These are phyloP conservation scores for Arvicanthis niloticus DNA, from an alignment of 2,113 vertebrate genomes.

Conservation along the genomic window DNA sequence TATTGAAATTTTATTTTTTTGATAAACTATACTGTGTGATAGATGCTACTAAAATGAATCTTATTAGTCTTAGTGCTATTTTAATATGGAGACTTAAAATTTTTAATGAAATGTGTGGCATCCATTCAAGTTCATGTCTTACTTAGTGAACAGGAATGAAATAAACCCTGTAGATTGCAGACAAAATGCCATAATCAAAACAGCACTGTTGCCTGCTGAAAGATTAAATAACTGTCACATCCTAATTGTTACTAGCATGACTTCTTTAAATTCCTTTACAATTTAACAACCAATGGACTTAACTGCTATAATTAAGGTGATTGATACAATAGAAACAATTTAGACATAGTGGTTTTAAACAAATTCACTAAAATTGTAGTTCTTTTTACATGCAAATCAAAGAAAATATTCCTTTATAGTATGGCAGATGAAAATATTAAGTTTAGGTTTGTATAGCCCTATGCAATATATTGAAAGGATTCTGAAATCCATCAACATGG, in stretches of 20 bases:
- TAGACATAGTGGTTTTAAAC: not conserved
- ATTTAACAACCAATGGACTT: not conserved
- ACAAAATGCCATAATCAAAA: not conserved
- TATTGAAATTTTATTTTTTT: not conserved
- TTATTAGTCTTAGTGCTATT: not conserved
- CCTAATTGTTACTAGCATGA: not conserved
- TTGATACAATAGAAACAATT: not conserved
- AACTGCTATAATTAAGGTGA: not conserved
- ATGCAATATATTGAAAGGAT: not conserved
- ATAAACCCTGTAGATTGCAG: not conserved
- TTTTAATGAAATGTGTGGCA: not conserved
- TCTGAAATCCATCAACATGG: not conserved
- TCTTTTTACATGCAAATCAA: not conserved
- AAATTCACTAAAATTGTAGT: not conserved
- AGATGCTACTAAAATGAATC: not conserved
- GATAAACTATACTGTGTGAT: not conserved
- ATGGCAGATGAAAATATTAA: not conserved
- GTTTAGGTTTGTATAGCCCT: accelerated
- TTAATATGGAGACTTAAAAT: not conserved
- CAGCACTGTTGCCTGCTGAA: not conserved
- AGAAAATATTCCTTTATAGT: not conserved
- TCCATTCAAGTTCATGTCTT: not conserved
- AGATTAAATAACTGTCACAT: not conserved
- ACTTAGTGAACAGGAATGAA: not conserved
- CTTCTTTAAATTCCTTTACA: not conserved